phyloP scores from a whole-genome alignment of 2,113 vertebrate species.

The Actinemys pallida region DNA sequence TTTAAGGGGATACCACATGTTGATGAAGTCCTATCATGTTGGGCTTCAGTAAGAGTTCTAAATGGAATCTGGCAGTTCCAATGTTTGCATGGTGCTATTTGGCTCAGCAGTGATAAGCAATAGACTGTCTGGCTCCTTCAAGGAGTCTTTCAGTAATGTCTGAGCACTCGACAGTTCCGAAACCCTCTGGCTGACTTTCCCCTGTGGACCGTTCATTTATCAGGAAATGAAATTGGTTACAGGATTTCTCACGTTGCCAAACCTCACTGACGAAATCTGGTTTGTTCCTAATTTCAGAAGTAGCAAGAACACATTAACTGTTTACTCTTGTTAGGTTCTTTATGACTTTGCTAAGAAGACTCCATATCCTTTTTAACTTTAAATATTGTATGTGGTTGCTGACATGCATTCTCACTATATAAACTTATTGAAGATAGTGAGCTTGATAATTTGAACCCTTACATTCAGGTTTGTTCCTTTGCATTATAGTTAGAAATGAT shows the following conservation, averaged over 20 bases:
- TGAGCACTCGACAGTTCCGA: conserved; percentile 78
- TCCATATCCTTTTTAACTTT: neutral
- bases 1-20: neutral
- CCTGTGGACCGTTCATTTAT: conserved; percentile 82
- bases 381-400: neutral
- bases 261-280: conserved; percentile 81
- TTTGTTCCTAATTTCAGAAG: conserved; percentile 70
- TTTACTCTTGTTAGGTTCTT: conserved; percentile 14
- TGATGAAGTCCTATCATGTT: neutral
- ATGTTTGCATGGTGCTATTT: conserved; percentile 77
- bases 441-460: neutral
- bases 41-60: neutral
- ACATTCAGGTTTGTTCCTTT: neutral
- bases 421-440: neutral
- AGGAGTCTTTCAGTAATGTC: conserved; percentile 76
- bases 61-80: conserved; percentile 68
- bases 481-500: neutral
- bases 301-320: conserved; percentile 64
- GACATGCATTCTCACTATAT: neutral
- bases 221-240: conserved; percentile 87
- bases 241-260: conserved; percentile 81
- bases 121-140: conserved; percentile 92
- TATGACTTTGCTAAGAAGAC: neutral
- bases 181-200: conserved; percentile 80
- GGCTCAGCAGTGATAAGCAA: conserved; percentile 85